A percentile compares a stretch with the other conserved stretches of the same genome.
phyloP scores from a whole-genome alignment of 2,888 invertebrate species.

The Thelaira solivaga region DNA sequence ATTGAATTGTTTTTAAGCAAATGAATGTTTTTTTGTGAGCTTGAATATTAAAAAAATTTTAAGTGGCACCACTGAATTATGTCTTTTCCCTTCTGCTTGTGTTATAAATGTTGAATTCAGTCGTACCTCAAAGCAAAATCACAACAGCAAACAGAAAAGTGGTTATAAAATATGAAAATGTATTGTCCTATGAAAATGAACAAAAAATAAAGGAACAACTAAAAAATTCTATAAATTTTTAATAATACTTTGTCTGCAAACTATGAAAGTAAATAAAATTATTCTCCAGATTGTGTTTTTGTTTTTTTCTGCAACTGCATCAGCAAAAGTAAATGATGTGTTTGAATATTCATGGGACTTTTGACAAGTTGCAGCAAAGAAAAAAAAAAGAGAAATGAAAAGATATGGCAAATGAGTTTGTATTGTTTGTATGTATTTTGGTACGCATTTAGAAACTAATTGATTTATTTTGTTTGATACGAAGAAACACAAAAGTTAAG shows the following conservation, averaged over 20 bases:
- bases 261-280: conserved; percentile 17
- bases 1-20: too few species aligned
- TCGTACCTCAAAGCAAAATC: background rate
- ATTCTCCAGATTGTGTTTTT: background rate
- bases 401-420: too few species aligned
- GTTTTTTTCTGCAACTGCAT: background rate
- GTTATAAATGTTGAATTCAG: too few species aligned
- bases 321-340: background rate
- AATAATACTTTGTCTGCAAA: conserved; percentile 52
- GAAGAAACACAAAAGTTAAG: too few species aligned
- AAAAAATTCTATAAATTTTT: conserved; percentile 49
- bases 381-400: background rate
- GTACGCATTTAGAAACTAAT: too few species aligned
- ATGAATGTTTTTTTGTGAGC: too few species aligned
- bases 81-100: too few species aligned
- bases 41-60: too few species aligned
- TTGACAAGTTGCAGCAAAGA: background rate
- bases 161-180: background rate
- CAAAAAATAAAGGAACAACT: background rate
- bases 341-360: background rate
- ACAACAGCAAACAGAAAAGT: background rate
- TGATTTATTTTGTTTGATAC: too few species aligned
- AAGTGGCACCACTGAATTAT: too few species aligned
- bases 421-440: too few species aligned
- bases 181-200: background rate